A percentile compares a stretch with the other conserved stretches of the same genome.
Evolutionary conservation across 1,140 invertebrate species (phyloP).

Genomic region (Episyrphus balteatus): DNA sequence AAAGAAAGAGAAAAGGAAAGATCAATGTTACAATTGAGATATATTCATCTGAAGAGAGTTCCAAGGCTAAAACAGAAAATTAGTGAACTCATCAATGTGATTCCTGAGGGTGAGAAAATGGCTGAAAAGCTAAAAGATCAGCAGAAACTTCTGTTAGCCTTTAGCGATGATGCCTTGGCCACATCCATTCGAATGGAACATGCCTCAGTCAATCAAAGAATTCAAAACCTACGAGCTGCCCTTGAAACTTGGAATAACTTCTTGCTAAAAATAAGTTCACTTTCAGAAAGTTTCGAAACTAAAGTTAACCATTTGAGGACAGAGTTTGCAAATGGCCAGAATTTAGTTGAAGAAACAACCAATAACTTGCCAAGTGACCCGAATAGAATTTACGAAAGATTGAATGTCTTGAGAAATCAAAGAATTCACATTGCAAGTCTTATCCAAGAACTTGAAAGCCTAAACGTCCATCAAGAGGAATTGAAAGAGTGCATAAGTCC

Average conservation of each 20-base stretch:
- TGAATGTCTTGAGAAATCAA: slow-evolving; percentile 49
- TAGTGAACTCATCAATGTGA: slow-evolving; percentile 52
- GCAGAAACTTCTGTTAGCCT: slow-evolving; percentile 56
- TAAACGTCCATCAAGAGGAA: slow-evolving; percentile 66
- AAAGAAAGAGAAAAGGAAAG: slow-evolving; percentile 68
- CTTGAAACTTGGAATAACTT: slow-evolving; percentile 73
- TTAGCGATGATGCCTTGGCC: slow-evolving; percentile 63
- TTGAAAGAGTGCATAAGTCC: slow-evolving; percentile 75
- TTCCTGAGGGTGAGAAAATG: slow-evolving; percentile 55
- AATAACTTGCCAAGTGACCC: slow-evolving; percentile 36
- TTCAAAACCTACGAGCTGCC: slow-evolving; percentile 64
- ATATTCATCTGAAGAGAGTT: slow-evolving; percentile 63
- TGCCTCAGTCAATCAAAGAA: slow-evolving; percentile 57
- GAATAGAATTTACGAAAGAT: slow-evolving; percentile 40
- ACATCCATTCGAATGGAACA: slow-evolving; percentile 71
- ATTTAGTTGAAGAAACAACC: slow-evolving; percentile 40
- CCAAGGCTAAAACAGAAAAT: slow-evolving; percentile 59
- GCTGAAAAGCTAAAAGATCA: slow-evolving; percentile 49
- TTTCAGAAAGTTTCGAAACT: slow-evolving; percentile 49
- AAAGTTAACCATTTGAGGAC: slow-evolving; percentile 44
- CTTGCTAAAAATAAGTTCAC: slow-evolving; percentile 48
- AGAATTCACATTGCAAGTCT: slow-evolving; percentile 46
- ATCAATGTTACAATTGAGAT: slow-evolving; percentile 62
- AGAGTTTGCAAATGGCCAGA: slow-evolving; percentile 47
- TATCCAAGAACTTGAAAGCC: slow-evolving; percentile 48